Evolutionary conservation across 2,888 invertebrate genomes (phyloP), one percentile per base, ranked within the genome.

Genomic region (Hemithea aestivaria): DNA sequence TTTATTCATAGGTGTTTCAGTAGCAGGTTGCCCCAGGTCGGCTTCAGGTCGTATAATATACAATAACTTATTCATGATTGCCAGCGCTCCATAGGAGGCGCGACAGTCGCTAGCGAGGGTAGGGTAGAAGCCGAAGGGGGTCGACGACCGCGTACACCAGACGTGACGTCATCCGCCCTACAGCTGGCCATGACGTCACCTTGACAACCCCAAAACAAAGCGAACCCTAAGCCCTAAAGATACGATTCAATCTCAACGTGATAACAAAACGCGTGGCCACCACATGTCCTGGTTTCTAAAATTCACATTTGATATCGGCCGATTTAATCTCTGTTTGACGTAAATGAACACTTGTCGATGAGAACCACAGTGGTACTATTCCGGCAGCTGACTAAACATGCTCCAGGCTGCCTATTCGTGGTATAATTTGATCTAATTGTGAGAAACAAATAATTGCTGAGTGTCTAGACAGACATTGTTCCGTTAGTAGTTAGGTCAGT

Each of bases 101-200:
- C 53, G 56, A 61, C 49, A 53, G 62, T 63, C 48, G 51, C 53
- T 56, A 58, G 52, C 52, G 56, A 56, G 58, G 61, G 66, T 59
- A 65, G 16, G 16, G 16, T 16, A 16, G 16, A 16, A 16, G 16
- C 3, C 16, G 62, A 68, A 74, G 78, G 73, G 72, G 83, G 79
- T 81, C 80, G 68, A 74, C 67, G 83, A 69, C 74, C 79, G 67
- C 69, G 67, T 53, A 16, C 2, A 16, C 67, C 66, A 67, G 66
- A 66, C 73, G 66, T 84, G 83, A 85, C 83, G 84, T 84, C 83
- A 84, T 58, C 69, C 83, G 77, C 80, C 80, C 80, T 81, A 83
- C 85, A 85, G 85, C 85, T 84, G 84, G 73, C 72, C 63, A 63
- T 79, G 84, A 87, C 85, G 82, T 84, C 85, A 85, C 63, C 58